Percentiles rank a stretch among this genome's conserved stretches.
phyloP scores from a whole-genome alignment of 2,113 vertebrate species.

The Solea solea region DNA sequence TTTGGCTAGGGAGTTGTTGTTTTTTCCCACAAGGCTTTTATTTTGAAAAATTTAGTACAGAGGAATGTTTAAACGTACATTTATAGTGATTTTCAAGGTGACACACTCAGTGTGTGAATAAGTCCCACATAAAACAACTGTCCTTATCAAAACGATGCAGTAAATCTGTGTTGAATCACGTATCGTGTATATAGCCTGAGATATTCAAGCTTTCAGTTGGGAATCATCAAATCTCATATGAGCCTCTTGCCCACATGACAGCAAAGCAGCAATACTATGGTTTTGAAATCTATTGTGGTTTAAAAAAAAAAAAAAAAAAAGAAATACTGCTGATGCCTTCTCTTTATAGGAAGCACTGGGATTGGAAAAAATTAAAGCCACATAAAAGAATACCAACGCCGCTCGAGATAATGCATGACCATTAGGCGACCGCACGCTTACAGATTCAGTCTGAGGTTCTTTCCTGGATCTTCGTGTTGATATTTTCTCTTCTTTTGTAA shows the following conservation, averaged over 20 bases:
- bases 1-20: no score
- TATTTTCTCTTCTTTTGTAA: constrained; percentile 7
- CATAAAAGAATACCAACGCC: constrained; percentile 62
- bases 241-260: constrained; percentile 27
- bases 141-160: constrained; percentile 31
- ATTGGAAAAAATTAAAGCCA: constrained; percentile 58
- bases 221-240: constrained; percentile 37
- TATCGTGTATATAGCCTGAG: neutral
- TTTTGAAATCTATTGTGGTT: constrained; percentile 64
- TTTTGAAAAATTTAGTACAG: no score
- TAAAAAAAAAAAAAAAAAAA: constrained; percentile 32
- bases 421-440: constrained; percentile 48
- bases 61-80: no score
- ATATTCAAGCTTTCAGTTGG: constrained; percentile 25
- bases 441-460: constrained; percentile 36
- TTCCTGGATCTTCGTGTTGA: constrained; percentile 27
- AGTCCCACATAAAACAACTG: constrained; percentile 10
- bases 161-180: neutral
- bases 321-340: constrained; percentile 69
- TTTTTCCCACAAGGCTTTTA: no score
- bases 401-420: constrained; percentile 49
- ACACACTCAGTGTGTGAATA: no score
- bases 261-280: constrained; percentile 35
- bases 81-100: no score
- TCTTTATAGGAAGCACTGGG: constrained; percentile 51